A percentile compares a stretch with the other conserved stretches of the same genome.
Evolutionary conservation across 2,888 invertebrate species (phyloP).

Genomic region (Tetropium fuscum): DNA sequence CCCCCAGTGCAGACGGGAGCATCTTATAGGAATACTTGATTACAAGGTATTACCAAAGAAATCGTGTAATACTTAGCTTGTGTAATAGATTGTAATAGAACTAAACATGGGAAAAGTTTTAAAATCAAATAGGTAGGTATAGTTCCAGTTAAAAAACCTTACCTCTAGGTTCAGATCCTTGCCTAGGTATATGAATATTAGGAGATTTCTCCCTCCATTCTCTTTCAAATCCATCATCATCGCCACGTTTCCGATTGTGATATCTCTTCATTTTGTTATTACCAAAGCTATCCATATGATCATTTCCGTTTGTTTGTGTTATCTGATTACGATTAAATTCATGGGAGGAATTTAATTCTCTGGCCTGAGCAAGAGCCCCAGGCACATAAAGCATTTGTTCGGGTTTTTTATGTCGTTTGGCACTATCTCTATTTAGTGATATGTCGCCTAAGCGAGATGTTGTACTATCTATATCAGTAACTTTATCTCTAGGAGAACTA

Average conservation of each 20-base stretch:
- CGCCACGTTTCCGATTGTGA: constrained; percentile 48
- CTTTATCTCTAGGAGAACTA: constrained; percentile 54
- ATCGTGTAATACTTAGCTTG: too few species aligned
- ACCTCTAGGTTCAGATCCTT: constrained; percentile 76
- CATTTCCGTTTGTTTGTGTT: constrained; percentile 47
- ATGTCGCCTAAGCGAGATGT: constrained; percentile 49
- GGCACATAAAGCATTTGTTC: constrained; percentile 70
- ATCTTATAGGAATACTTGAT: too few species aligned
- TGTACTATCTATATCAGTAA: constrained; percentile 50
- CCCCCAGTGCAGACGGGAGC: too few species aligned
- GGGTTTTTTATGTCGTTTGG: constrained; percentile 64
- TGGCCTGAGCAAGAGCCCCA: constrained; percentile 50
- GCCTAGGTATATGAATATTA: constrained; percentile 62
- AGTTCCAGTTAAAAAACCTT: too few species aligned
- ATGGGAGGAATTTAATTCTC: constrained; percentile 41
- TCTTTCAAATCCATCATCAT: constrained; percentile 47
- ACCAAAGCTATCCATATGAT: constrained; percentile 39
- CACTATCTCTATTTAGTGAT: constrained; percentile 36
- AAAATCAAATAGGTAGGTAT: too few species aligned
- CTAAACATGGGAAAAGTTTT: too few species aligned
- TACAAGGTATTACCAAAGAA: too few species aligned
- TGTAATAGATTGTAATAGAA: too few species aligned
- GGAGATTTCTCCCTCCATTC: constrained; percentile 57
- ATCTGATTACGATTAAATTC: constrained; percentile 35
- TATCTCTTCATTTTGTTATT: constrained; percentile 51